phyloP scores from a whole-genome alignment of 2,113 vertebrate genomes.

The Verasper variegatus region DNA sequence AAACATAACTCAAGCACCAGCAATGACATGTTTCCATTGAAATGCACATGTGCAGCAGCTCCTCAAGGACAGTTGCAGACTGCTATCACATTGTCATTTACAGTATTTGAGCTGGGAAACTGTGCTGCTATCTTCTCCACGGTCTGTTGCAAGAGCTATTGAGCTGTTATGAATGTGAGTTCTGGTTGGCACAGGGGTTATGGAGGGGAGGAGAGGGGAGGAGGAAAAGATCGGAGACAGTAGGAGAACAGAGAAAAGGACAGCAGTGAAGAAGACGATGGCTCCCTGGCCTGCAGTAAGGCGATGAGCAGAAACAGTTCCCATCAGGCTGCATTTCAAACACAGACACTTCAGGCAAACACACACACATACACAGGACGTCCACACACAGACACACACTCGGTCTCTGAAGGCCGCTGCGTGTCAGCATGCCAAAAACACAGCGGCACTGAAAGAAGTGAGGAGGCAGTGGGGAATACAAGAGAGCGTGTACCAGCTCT shows the following conservation, averaged over 20 bases:
- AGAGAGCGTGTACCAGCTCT: constrained; percentile 38
- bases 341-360: constrained; percentile 52
- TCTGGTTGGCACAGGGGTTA: constrained; percentile 21
- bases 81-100: constrained; percentile 41
- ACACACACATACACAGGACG: constrained; percentile 47
- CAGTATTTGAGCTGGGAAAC: constrained; percentile 34
- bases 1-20: constrained; percentile 37
- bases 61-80: constrained; percentile 39
- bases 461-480: constrained; percentile 64
- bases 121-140: constrained; percentile 12
- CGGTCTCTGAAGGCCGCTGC: constrained; percentile 48
- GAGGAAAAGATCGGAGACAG: neutral
- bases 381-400: constrained; percentile 20
- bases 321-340: constrained; percentile 65
- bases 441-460: constrained; percentile 54
- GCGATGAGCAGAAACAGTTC: constrained; percentile 60
- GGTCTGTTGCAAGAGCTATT: constrained; percentile 37
- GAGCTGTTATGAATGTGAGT: constrained; percentile 52
- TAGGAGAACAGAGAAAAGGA: constrained; percentile 35
- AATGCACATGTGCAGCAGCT: constrained; percentile 36
- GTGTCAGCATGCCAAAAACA: constrained; percentile 68
- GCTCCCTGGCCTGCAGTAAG: constrained; percentile 56
- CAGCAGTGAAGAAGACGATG: constrained; percentile 42
- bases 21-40: constrained; percentile 32
- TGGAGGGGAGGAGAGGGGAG: constrained; percentile 27